These are phyloP conservation scores for Crepidodera aurea DNA, from an alignment of 2,888 invertebrate genomes.

Conservation along the genomic window DNA sequence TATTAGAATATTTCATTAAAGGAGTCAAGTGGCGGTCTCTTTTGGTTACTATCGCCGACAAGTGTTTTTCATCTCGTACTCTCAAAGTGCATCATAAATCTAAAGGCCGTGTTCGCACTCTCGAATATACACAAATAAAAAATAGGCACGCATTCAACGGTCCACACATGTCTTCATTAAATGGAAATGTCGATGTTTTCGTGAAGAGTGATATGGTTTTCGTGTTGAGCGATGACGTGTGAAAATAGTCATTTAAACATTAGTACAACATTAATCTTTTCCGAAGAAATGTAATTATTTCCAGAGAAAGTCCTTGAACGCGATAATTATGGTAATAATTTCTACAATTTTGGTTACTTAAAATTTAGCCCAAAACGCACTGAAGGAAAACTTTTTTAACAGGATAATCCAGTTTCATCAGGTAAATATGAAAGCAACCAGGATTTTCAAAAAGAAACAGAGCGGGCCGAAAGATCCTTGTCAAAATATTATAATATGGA, in stretches of 20 bases:
- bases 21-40: conserved; percentile 37
- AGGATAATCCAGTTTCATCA: too few relatives aligned
- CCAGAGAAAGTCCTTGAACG: too few relatives aligned
- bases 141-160: conserved; percentile 19
- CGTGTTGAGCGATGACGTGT: conserved; percentile 6
- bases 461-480: too few relatives aligned
- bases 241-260: conserved; percentile 13
- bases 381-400: too few relatives aligned
- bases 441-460: too few relatives aligned
- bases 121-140: conserved; percentile 28
- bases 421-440: too few relatives aligned
- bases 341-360: too few relatives aligned
- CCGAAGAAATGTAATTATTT: too few relatives aligned
- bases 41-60: conserved; percentile 36
- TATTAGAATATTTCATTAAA: conserved; percentile 49
- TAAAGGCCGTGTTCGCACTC: conserved; percentile 42
- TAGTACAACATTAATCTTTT: conserved; percentile 7
- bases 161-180: conserved; percentile 36
- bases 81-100: conserved; percentile 42
- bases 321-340: too few relatives aligned
- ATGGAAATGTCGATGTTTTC: conserved; percentile 29
- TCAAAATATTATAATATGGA: too few relatives aligned
- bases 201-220: not conserved
- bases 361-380: too few relatives aligned
- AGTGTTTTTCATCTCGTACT: conserved; percentile 38